A percentile compares a stretch with the other conserved stretches of the same genome.
These are phyloP conservation scores for Serilophus lunatus DNA, from an alignment of 2,113 vertebrate genomes.

Conservation along the genomic window DNA sequence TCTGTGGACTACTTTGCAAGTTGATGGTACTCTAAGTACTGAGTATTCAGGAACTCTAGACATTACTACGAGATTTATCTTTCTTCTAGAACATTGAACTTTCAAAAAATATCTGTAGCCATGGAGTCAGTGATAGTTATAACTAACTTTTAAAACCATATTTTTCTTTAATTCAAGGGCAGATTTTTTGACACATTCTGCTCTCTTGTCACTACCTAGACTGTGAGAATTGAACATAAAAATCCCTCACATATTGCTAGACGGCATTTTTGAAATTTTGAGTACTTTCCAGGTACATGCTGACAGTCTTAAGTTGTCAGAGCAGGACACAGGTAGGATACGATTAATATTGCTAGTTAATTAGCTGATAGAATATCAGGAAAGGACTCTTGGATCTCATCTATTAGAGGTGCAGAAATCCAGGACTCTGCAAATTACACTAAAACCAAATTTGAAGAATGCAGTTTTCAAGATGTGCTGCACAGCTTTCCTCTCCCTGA, in stretches of 20 bases:
- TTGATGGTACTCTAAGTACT: neutral
- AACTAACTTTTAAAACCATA: too few relatives aligned
- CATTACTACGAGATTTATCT: neutral
- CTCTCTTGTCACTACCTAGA: neutral
- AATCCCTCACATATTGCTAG: neutral
- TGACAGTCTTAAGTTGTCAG: neutral
- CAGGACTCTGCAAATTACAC: neutral
- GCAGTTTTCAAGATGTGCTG: neutral
- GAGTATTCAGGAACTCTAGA: neutral
- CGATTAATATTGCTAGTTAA: neutral
- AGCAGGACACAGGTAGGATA: neutral
- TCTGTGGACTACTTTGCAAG: neutral
- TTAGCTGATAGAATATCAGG: neutral
- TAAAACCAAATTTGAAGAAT: neutral
- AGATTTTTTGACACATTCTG: neutral
- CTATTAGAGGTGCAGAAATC: neutral
- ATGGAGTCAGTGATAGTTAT: neutral
- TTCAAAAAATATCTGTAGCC: neutral
- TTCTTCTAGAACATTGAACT: neutral
- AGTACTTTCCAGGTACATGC: neutral
- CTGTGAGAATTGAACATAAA: neutral
- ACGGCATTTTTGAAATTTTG: neutral
- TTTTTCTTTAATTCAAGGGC: neutral
- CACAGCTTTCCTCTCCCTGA: neutral
- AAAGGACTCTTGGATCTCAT: neutral